A percentile compares a stretch with the other conserved stretches of the same genome.
These are phyloP conservation scores for Rynchops niger DNA, from an alignment of 2,113 vertebrate species.

Conservation along the genomic window DNA sequence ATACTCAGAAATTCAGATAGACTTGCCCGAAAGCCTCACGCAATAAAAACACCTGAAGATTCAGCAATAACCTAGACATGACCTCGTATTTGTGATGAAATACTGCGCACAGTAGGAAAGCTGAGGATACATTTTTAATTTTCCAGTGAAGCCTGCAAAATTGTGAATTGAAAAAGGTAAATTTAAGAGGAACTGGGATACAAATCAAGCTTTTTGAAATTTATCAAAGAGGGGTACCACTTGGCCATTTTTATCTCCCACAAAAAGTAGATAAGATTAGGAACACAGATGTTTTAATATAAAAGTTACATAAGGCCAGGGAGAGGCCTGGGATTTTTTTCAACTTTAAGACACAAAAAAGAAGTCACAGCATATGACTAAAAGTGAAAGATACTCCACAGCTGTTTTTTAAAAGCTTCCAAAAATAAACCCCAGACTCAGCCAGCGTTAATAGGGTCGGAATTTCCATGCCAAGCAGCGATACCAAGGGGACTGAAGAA, in stretches of 20 bases:
- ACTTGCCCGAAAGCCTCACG: background rate
- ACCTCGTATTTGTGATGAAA: background rate
- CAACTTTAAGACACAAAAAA: background rate
- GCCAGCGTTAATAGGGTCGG: background rate
- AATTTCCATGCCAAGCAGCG: conserved; percentile 26
- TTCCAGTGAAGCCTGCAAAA: background rate
- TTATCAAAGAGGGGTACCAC: background rate
- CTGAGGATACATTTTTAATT: background rate
- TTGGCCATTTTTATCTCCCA: background rate
- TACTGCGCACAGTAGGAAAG: background rate
- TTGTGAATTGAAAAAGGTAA: background rate
- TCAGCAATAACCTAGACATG: background rate
- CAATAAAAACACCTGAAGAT: background rate
- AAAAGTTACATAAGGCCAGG: conserved; percentile 23
- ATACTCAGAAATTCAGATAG: background rate
- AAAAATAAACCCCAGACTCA: conserved; percentile 25
- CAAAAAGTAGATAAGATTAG: background rate
- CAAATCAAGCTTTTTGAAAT: background rate
- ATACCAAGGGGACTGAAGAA: background rate
- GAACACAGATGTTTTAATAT: background rate
- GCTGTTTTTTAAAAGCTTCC: conserved; percentile 48
- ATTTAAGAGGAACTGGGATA: background rate
- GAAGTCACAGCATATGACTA: background rate
- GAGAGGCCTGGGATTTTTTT: background rate
- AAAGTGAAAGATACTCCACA: conserved; percentile 38